phyloP scores from a whole-genome alignment of 2,888 invertebrate species.

The Scaptomyza parva region DNA sequence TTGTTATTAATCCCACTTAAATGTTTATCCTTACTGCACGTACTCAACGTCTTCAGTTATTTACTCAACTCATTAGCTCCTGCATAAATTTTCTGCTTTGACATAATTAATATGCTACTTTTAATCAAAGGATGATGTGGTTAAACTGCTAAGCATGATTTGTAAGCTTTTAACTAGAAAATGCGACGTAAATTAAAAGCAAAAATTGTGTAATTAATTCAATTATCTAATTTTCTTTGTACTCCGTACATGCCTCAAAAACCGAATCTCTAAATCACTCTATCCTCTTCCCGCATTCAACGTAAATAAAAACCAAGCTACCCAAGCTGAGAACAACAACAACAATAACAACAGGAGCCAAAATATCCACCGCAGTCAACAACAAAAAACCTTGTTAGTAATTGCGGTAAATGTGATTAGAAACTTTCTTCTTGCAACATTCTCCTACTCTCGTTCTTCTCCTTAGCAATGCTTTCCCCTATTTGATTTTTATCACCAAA shows the following conservation, averaged over 20 bases:
- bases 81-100: background rate
- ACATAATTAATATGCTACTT: conserved; percentile 10
- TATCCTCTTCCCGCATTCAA: background rate
- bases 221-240: conserved; percentile 72
- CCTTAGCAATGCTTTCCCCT: conserved; percentile 62
- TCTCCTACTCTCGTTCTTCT: conserved; percentile 8
- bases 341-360: conserved; percentile 23
- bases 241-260: conserved; percentile 17
- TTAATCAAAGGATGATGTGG: conserved; percentile 42
- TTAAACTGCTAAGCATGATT: conserved; percentile 51
- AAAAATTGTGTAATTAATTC: conserved; percentile 73
- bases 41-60: background rate
- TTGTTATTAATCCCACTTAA: background rate
- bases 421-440: conserved; percentile 73
- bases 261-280: conserved; percentile 23
- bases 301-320: background rate
- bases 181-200: conserved; percentile 47
- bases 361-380: conserved; percentile 52
- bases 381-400: conserved; percentile 77
- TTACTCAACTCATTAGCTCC: background rate
- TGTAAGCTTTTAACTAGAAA: conserved; percentile 12
- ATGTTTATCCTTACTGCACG: background rate
- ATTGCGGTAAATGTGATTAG: conserved; percentile 82
- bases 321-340: conserved; percentile 31
- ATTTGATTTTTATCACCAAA: conserved; percentile 75